Evolutionary conservation across 2,888 invertebrate species (phyloP).

Genomic region (Noctua fimbriata): DNA sequence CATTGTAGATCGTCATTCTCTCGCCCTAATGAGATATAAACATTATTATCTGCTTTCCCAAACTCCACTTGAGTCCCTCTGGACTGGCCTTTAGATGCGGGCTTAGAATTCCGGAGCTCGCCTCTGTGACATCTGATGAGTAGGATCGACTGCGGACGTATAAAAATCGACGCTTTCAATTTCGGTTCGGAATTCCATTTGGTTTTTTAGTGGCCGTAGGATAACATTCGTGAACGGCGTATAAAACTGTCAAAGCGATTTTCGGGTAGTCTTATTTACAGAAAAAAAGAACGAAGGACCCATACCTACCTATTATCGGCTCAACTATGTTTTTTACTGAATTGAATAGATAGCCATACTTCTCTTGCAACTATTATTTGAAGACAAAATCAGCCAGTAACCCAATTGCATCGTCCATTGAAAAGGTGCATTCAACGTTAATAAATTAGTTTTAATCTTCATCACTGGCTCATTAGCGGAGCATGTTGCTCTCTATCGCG

Average conservation of each 20-base stretch:
- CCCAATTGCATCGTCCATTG: conserved; percentile 54
- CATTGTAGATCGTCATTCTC: conserved; percentile 49
- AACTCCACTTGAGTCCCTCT: conserved; percentile 47
- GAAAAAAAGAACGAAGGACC: conserved; percentile 10
- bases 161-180: conserved; percentile 64
- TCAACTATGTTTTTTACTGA: background rate
- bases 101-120: conserved; percentile 56
- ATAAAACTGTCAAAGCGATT: conserved; percentile 55
- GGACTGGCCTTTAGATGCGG: conserved; percentile 50
- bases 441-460: conserved; percentile 85
- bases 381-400: background rate
- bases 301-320: background rate
- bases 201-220: conserved; percentile 59
- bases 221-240: conserved; percentile 61
- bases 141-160: conserved; percentile 55
- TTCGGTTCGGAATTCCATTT: conserved; percentile 59
- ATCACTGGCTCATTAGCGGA: conserved; percentile 83
- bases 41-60: conserved; percentile 61
- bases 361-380: background rate
- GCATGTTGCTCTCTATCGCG: conserved; percentile 81
- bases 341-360: background rate
- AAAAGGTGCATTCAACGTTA: conserved; percentile 68
- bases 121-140: conserved; percentile 63
- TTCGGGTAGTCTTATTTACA: conserved; percentile 38
- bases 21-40: conserved; percentile 63